Evolutionary conservation across 2,888 invertebrate genomes (phyloP).

Genomic region (Icerya purchasi): DNA sequence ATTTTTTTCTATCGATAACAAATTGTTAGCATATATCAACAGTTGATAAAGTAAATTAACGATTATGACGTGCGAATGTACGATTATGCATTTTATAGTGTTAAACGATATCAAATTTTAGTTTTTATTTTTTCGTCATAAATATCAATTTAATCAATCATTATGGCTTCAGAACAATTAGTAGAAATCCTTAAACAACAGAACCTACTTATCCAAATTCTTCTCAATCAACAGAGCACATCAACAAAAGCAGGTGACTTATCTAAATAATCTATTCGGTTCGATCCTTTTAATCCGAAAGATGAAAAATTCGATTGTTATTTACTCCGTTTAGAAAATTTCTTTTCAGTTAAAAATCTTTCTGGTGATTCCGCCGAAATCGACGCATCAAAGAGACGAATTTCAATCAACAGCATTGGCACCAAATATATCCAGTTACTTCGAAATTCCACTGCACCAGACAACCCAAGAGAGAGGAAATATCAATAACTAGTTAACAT

Average conservation of each 20-base stretch:
- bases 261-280: neutral
- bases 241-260: neutral
- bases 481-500: neutral
- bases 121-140: neutral
- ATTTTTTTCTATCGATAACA: too few relatives aligned
- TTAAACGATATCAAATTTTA: too few relatives aligned
- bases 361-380: neutral
- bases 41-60: too few relatives aligned
- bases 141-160: neutral
- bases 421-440: neutral
- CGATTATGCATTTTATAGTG: too few relatives aligned
- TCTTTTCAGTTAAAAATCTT: neutral
- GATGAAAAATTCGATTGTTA: neutral
- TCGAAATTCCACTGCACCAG: neutral
- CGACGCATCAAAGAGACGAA: neutral
- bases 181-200: neutral
- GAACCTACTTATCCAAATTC: neutral
- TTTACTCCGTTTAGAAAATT: neutral
- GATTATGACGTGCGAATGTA: too few relatives aligned
- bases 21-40: too few relatives aligned
- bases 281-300: neutral
- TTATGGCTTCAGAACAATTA: neutral
- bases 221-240: neutral
- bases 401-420: neutral
- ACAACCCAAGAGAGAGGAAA: neutral